Percentiles rank a stretch among this genome's conserved stretches.
These are phyloP conservation scores for Procambarus clarkii DNA, from an alignment of 1,140 invertebrate genomes.

Conservation along the genomic window DNA sequence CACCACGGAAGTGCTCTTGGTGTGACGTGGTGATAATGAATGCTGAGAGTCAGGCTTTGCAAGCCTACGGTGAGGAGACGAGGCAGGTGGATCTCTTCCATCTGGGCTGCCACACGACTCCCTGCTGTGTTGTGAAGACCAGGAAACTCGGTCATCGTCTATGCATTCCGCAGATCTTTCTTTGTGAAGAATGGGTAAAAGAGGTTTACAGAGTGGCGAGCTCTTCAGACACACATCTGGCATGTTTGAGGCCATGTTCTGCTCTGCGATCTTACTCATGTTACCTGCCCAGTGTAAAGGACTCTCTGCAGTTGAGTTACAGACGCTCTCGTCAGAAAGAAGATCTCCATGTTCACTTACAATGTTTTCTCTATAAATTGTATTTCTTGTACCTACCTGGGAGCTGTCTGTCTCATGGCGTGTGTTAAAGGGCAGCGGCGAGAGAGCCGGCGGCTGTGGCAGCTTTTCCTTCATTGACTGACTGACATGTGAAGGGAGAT, in stretches of 20 bases:
- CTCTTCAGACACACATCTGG: constrained; percentile 25
- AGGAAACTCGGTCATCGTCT: background rate
- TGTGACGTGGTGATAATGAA: background rate
- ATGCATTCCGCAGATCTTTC: background rate
- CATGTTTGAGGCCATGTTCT: background rate
- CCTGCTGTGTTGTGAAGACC: background rate
- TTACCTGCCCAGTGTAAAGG: background rate
- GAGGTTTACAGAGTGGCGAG: background rate
- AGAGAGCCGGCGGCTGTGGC: background rate
- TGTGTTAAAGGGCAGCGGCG: background rate
- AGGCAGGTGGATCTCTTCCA: too few species aligned
- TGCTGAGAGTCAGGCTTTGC: background rate
- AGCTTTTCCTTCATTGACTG: background rate
- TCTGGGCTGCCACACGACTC: background rate
- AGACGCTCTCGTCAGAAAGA: background rate
- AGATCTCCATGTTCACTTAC: background rate
- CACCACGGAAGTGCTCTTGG: background rate
- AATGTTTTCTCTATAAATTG: background rate
- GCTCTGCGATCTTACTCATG: too few species aligned
- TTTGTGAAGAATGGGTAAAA: background rate
- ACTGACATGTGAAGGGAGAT: background rate
- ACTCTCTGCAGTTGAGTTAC: background rate
- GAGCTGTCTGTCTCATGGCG: background rate
- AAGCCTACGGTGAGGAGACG: background rate
- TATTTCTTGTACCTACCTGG: background rate